Conservation (phyloP, 2,888 invertebrate genomes). For the Lacanobia wlatinum region DNA sequence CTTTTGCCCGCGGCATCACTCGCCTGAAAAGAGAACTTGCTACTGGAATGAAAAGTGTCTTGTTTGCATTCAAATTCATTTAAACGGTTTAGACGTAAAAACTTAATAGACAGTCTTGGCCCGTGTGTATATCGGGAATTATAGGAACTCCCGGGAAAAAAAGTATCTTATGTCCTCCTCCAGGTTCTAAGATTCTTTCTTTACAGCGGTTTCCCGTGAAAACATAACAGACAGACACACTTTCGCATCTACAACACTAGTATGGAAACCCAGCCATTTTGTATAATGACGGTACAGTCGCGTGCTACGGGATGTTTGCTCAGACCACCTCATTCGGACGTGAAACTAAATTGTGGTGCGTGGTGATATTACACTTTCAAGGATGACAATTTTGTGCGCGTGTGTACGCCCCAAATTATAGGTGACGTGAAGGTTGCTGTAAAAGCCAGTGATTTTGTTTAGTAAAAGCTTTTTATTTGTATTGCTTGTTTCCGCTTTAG, state of each 20-base stretch:
- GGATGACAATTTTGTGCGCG: conserved; percentile 57
- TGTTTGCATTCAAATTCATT: background rate
- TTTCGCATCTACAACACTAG: background rate
- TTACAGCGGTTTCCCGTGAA: background rate
- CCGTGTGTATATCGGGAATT: no score
- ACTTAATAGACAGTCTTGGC: background rate
- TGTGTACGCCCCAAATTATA: conserved; percentile 41
- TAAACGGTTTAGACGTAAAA: background rate
- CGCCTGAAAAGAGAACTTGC: background rate
- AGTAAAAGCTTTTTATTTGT: background rate
- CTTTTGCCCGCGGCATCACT: background rate
- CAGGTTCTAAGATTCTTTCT: no score
- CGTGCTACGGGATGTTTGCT: conserved; percentile 62
- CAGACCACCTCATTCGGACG: conserved; percentile 63
- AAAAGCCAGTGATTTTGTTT: conserved; percentile 10
- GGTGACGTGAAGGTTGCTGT: conserved; percentile 17
- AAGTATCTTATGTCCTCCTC: background rate
- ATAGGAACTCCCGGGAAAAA: background rate
- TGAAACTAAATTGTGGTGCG: conserved; percentile 69
- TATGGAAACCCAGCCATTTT: conserved; percentile 38
- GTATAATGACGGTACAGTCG: conserved; percentile 60
- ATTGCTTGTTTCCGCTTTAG: background rate
- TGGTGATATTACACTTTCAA: conserved; percentile 63
- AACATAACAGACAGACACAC: background rate
- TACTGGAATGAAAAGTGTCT: background rate